These are phyloP conservation scores for Ectemnius cavifrons DNA, from an alignment of 2,888 invertebrate species.

Conservation along the genomic window DNA sequence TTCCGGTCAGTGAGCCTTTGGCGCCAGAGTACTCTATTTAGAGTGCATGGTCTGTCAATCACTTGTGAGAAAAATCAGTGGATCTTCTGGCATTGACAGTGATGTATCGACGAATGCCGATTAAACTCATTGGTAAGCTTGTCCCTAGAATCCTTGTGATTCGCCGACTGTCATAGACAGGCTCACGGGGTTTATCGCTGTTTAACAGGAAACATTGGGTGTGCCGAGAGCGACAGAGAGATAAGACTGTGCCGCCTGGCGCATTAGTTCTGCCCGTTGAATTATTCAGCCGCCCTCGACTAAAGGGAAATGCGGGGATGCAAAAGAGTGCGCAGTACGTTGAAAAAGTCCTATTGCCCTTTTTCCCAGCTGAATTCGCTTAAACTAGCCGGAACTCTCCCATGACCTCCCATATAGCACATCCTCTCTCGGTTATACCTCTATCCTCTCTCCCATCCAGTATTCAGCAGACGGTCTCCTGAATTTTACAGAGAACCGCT, in stretches of 20 bases:
- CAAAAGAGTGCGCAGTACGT: not conserved
- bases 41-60: not conserved
- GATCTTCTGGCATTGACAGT: not conserved
- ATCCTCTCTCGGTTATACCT: too few species aligned
- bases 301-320: constrained; percentile 6
- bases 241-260: constrained; percentile 48
- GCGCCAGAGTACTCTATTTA: not conserved
- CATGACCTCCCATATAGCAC: too few species aligned
- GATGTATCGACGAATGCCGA: constrained; percentile 21
- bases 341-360: not conserved
- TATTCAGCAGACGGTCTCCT: too few species aligned
- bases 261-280: constrained; percentile 13
- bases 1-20: not conserved
- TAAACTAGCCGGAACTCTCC: too few species aligned
- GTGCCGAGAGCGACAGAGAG: constrained; percentile 42
- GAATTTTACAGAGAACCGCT: too few species aligned
- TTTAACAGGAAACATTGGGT: constrained; percentile 61
- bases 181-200: constrained; percentile 45
- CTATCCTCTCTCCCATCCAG: too few species aligned
- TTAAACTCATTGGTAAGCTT: constrained; percentile 14
- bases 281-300: constrained; percentile 1
- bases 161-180: constrained; percentile 52
- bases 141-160: constrained; percentile 30
- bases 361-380: constrained; percentile 4
- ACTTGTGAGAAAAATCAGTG: not conserved